phyloP scores from a whole-genome alignment of 2,888 invertebrate genomes.

The Cheiracanthium punctorium region DNA sequence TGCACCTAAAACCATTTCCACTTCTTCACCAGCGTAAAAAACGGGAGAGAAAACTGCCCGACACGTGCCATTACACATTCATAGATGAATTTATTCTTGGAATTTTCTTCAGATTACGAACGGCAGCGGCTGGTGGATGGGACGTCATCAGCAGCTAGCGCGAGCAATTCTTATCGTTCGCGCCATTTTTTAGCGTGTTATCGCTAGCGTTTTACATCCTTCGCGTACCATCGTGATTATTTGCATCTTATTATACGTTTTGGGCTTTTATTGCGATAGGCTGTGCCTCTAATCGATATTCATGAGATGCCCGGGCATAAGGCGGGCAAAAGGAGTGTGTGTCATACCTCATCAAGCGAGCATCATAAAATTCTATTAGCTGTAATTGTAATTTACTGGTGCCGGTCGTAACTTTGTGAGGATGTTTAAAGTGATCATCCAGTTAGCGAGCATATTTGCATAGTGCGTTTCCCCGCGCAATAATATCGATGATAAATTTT shows the following conservation, averaged over 20 bases:
- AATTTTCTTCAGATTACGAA: conserved; percentile 42
- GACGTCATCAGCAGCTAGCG: too few species aligned
- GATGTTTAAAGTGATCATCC: conserved; percentile 47
- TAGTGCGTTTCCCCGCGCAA: too few species aligned
- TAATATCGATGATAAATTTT: too few species aligned
- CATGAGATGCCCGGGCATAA: conserved; percentile 27
- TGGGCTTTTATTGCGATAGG: conserved; percentile 25
- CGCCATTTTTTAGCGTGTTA: too few species aligned
- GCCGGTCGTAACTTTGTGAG: neutral
- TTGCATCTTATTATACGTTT: conserved; percentile 55
- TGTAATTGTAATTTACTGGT: conserved; percentile 51
- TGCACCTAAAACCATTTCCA: too few species aligned
- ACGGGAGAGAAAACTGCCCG: conserved; percentile 12
- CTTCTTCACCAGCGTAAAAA: too few species aligned
- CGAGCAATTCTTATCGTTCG: too few species aligned
- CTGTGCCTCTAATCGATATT: conserved; percentile 53
- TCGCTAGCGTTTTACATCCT: too few species aligned
- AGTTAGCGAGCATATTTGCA: conserved; percentile 29
- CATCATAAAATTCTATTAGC: conserved; percentile 56
- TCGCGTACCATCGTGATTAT: conserved; percentile 14
- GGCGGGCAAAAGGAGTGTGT: conserved; percentile 19
- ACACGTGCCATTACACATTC: conserved; percentile 52
- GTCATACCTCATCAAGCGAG: conserved; percentile 34
- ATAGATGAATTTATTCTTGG: conserved; percentile 42
- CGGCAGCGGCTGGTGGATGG: too few species aligned